These are phyloP conservation scores for Cebidichthys violaceus DNA, from an alignment of 2,113 vertebrate genomes.

Conservation along the genomic window DNA sequence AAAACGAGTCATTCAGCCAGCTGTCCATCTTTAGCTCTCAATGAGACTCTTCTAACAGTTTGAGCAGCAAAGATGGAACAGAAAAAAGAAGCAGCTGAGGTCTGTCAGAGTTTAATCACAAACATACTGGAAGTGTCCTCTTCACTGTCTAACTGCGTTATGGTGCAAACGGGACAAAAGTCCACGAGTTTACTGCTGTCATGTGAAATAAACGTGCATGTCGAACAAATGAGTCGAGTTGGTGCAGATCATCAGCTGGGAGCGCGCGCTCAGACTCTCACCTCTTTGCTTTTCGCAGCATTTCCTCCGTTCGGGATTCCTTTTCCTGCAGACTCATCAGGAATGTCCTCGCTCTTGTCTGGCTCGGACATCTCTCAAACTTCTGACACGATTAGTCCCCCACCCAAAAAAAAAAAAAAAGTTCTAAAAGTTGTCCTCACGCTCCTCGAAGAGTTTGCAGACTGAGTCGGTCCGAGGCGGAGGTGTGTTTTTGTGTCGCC, in stretches of 20 bases:
- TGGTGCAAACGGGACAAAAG: slow-evolving; percentile 29
- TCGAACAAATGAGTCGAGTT: not conserved
- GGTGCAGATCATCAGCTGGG: not conserved
- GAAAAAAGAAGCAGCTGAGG: not conserved
- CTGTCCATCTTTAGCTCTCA: not conserved
- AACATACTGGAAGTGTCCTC: not conserved
- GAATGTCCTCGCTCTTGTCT: slow-evolving; percentile 38
- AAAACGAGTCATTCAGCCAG: not conserved
- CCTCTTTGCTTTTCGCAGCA: slow-evolving; percentile 55
- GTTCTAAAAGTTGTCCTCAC: not conserved
- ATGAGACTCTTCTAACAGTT: not conserved
- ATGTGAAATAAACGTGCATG: slow-evolving; percentile 1
- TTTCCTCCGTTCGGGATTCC: slow-evolving; percentile 45
- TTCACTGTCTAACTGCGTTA: slow-evolving; percentile 9
- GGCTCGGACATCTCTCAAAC: slow-evolving; percentile 41
- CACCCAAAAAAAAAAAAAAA: not conserved
- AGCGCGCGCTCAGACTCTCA: slow-evolving; percentile 10
- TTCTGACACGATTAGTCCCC: not conserved
- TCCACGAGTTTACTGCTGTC: slow-evolving; percentile 47
- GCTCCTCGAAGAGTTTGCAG: not conserved
- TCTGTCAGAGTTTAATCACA: not conserved
- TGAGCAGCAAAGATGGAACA: not conserved
- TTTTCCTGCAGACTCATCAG: slow-evolving; percentile 39
- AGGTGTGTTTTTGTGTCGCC: not conserved
- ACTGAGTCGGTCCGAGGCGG: not conserved